Conservation (phyloP, 2,888 invertebrate genomes). For the Brenthis ino region DNA sequence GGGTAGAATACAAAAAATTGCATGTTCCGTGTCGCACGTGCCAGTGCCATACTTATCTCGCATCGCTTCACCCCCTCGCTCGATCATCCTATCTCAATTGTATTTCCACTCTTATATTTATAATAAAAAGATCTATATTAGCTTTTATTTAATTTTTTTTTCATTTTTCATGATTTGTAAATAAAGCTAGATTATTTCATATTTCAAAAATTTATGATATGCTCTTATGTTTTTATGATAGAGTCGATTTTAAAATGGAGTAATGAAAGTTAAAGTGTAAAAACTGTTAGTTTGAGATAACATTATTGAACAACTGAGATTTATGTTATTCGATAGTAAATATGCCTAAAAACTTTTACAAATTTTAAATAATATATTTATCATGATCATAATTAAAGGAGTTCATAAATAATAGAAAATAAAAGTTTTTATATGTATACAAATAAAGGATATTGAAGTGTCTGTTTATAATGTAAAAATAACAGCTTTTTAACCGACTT, state of each 20-base stretch:
- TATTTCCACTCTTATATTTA: conserved; percentile 25
- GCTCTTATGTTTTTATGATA: background rate
- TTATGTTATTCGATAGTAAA: too few relatives aligned
- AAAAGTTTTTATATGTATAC: too few relatives aligned
- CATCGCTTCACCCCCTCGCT: conserved; percentile 66
- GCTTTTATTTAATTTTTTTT: conserved; percentile 3
- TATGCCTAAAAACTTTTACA: too few relatives aligned
- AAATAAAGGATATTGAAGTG: too few relatives aligned
- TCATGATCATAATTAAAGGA: too few relatives aligned
- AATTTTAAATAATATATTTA: too few relatives aligned
- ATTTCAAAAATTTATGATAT: background rate
- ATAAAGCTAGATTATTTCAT: conserved; percentile 1
- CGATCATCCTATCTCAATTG: conserved; percentile 16
- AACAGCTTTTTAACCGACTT: too few relatives aligned
- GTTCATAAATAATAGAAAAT: too few relatives aligned
- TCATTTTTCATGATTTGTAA: conserved; percentile 17
- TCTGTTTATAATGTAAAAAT: too few relatives aligned
- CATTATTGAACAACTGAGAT: too few relatives aligned
- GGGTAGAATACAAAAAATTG: conserved; percentile 65
- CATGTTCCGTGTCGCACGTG: conserved; percentile 66
- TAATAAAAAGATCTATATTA: conserved; percentile 19
- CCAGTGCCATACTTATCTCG: conserved; percentile 69
- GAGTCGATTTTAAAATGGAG: background rate
- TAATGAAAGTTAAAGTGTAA: background rate
- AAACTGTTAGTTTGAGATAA: too few relatives aligned